Conservation (phyloP, 1,140 invertebrate genomes). For the Ceratosolen fusciceps region DNA sequence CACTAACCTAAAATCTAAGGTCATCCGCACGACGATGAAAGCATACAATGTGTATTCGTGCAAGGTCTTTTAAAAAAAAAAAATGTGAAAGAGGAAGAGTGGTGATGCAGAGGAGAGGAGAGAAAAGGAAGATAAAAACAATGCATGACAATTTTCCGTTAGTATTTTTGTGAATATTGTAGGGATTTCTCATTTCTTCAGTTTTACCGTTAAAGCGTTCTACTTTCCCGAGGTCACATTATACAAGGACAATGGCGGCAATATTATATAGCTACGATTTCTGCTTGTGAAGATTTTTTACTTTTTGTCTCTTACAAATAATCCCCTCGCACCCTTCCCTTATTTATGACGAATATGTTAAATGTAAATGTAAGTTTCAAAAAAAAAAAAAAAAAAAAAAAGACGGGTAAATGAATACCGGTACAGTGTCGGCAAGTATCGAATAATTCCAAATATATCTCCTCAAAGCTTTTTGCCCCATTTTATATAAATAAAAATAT, state of each 20-base stretch:
- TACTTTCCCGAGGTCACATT: slow-evolving; percentile 22
- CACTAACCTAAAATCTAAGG: neutral
- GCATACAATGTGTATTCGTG: neutral
- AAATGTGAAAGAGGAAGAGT: too few species aligned
- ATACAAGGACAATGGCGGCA: slow-evolving; percentile 33
- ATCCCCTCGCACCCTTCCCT: neutral
- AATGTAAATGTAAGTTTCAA: slow-evolving; percentile 24
- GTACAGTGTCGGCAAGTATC: neutral
- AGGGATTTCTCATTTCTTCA: slow-evolving; percentile 15
- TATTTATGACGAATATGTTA: neutral
- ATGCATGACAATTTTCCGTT: neutral
- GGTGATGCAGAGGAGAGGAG: neutral
- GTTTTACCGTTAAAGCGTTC: slow-evolving; percentile 37
- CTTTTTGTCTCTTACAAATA: neutral
- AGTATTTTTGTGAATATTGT: slow-evolving; percentile 27
- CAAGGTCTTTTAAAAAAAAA: neutral
- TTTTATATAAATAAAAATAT: too few species aligned
- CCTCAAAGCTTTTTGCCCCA: too few species aligned
- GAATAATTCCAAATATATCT: too few species aligned
- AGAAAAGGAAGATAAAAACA: slow-evolving; percentile 5
- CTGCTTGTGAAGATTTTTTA: neutral
- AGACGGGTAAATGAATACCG: slow-evolving; percentile 6
- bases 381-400: neutral
- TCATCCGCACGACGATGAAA: slow-evolving; percentile 30
- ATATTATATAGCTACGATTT: slow-evolving; percentile 26